Evolutionary conservation across 2,797 vertebrate genomes (phyloP), one percentile per base, ranked within the genome.

Genomic region (Pangasius djambal): DNA sequence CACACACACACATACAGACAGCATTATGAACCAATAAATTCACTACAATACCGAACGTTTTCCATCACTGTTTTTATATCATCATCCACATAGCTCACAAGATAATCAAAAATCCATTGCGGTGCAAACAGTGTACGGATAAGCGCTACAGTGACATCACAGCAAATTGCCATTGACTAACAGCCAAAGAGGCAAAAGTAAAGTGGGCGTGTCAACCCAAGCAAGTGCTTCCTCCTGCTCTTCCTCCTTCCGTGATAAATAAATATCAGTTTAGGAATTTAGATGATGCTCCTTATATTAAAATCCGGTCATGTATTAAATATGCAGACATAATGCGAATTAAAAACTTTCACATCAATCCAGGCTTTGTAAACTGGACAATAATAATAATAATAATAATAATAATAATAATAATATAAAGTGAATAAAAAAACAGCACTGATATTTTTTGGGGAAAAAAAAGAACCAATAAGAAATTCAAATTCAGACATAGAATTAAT

Each of bases 61-160:
- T 89, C 91, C 79, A 89, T 88, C 86, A 91, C 86, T 90, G 92
- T 91, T 93, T 90, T 88, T 90, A 89, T 92, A 87, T 93, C 91
- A 93, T 92, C 81, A 94, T 93, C 93, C 93, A 95, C 86, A 91
- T 92, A 93, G 93, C 93, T 94, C 91, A 95, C 94, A 95, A 95
- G 91, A 95, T 92, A 92, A 93, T 92, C 91, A 89, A 92, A 69
- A 92, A 93, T 92, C 93, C 92, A 94, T 92, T 87, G 92, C 93
- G 89, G 93, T 93, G 92, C 93, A 65, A 89, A 92, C 88, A 82
- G 69, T 87, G 82, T 92, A 93, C 93, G 79, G 91, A 93, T 92
- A 93, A 95, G 94, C 90, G 90, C 83, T 91, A 89, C 90, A 94
- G 83, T 85, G 84, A 93, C 90, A 89, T 94, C 90, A 94, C 93